A percentile compares a stretch with the other conserved stretches of the same genome.
phyloP scores from a whole-genome alignment of 2,888 invertebrate species.

The Eueremaeus valkanovi region DNA sequence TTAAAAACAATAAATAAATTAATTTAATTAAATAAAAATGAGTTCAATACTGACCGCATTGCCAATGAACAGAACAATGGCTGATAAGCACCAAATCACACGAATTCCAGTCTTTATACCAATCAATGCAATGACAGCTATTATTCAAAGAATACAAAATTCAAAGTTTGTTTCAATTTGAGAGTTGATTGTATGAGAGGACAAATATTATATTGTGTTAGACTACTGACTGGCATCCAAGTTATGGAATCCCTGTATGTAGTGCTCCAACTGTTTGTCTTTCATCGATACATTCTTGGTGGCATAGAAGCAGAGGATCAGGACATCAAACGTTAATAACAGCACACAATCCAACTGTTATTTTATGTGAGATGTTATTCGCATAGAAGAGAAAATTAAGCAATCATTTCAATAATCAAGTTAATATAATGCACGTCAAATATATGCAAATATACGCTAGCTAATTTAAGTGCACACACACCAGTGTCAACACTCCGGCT shows the following conservation, averaged over 20 bases:
- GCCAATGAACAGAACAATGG: neutral
- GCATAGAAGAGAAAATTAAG: neutral
- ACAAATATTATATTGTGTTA: neutral
- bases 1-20: too few relatives aligned
- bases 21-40: neutral
- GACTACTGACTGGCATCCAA: neutral
- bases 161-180: too few relatives aligned
- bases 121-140: neutral
- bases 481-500: constrained; percentile 18
- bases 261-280: too few relatives aligned
- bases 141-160: neutral
- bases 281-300: too few relatives aligned
- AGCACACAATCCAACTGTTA: constrained; percentile 7
- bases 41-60: constrained; percentile 1
- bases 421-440: neutral
- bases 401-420: neutral
- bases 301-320: too few relatives aligned
- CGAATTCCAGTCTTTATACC: neutral
- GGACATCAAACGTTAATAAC: neutral
- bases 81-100: neutral
- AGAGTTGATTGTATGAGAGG: too few relatives aligned
- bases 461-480: neutral
- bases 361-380: neutral
- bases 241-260: too few relatives aligned
- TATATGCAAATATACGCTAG: neutral